Percentiles rank a stretch among this genome's conserved stretches.
Evolutionary conservation across 2,797 vertebrate species (phyloP).

Genomic region (Scomberomorus guttatus): DNA sequence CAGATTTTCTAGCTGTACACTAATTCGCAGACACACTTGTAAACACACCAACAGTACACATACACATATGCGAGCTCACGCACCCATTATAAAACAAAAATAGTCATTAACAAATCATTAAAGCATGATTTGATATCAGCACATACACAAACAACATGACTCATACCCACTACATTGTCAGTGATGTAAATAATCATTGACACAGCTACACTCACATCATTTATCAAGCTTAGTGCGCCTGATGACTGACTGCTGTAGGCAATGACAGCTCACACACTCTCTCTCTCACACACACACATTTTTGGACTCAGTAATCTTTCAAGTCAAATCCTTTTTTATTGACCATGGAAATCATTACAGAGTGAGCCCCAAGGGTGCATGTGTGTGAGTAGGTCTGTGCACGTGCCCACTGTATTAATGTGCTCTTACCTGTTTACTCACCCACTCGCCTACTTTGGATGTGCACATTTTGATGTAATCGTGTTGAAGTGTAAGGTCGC

Average conservation of each 20-base stretch:
- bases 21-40: not conserved
- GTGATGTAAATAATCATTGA: conserved; percentile 75
- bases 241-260: conserved; percentile 67
- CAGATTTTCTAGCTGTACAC: not conserved
- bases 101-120: conserved; percentile 46
- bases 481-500: not conserved
- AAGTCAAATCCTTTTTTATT: conserved; percentile 70
- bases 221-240: conserved; percentile 62
- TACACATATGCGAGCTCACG: not conserved
- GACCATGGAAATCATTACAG: conserved; percentile 61
- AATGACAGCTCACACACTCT: conserved; percentile 41
- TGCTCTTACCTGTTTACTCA: conserved; percentile 27
- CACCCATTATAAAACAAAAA: conserved; percentile 9
- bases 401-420: conserved; percentile 33
- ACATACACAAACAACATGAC: not conserved
- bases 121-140: not conserved
- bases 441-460: not conserved
- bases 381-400: conserved; percentile 42
- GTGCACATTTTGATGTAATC: not conserved
- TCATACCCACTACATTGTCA: conserved; percentile 32
- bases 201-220: conserved; percentile 65
- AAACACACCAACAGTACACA: not conserved
- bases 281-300: conserved; percentile 19
- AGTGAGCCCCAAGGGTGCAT: conserved; percentile 30
- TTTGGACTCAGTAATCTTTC: conserved; percentile 51